Base-by-base conservation (phyloP, 2,888 invertebrate genomes). In the Tetramorium bicarinatum region DNA sequence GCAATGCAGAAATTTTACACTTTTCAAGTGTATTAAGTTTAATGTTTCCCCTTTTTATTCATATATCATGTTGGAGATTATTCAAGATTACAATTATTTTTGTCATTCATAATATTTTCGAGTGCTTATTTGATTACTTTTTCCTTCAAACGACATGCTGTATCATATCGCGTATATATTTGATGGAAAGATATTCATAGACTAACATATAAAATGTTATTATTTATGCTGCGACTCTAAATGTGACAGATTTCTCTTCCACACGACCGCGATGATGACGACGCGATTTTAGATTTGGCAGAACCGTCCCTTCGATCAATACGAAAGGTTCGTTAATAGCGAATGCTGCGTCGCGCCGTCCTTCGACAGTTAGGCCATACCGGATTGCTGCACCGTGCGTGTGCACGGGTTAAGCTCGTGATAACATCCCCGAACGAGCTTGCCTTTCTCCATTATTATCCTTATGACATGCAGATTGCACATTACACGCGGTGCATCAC, bases 391-490 rank as follows among this genome's bases (percentile, higher is more conserved):
- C 54, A 62, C 38, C 52, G 13, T 41, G 79, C 59, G 49, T 18
- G 47, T 56, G 54, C 41, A 56, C 29, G 59, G 21, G 41, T 38
- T 66, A 67, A 81, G 81, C 84, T 54, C 74, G 44, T 67, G 61
- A 64, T 67, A 85, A 85, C 71, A 64, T 82, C 82, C 76, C 71
- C 52, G 54, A 62, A 77, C 82, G 56, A 76, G 77, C 69, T 85
- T 59, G 76, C 72, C 83, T 85, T 84, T 84, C 75, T 85, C 76
- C 82, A 85, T 85, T 85, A 85, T 81, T 84, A 84, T 86, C 85
- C 76, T 86, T 81, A 81, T 84, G 85, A 82, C 85, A 88, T 87
- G 88, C 86, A 87, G 85, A 87, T 83, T 85, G 86, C 83, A 82
- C 81, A 84, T 83, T 82, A 87, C 74, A 74, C 87, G 82, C 79